Percentiles rank a stretch among this genome's conserved stretches.
Conservation (phyloP, 1,140 invertebrate species). For the Cotesia typhae region DNA sequence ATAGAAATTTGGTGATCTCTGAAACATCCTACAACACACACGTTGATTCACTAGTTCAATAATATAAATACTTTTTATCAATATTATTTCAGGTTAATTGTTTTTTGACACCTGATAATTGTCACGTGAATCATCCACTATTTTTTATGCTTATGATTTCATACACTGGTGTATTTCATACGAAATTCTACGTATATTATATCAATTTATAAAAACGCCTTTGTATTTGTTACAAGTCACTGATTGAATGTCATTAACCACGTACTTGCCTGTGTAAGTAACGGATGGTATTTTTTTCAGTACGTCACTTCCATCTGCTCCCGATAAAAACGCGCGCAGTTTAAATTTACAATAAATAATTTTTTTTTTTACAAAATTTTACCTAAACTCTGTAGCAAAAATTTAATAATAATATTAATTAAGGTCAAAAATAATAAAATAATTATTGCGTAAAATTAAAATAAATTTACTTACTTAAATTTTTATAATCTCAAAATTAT, state of each 20-base stretch:
- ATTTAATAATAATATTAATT: too few species aligned
- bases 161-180: not conserved
- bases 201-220: not conserved
- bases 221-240: not conserved
- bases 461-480: too few species aligned
- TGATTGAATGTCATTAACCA: not conserved
- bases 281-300: not conserved
- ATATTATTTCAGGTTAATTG: slow-evolving; percentile 27
- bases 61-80: slow-evolving; percentile 14
- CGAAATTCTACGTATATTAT: not conserved
- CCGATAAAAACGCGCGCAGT: too few species aligned
- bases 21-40: slow-evolving; percentile 66
- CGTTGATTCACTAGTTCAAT: not conserved
- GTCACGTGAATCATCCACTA: slow-evolving; percentile 36
- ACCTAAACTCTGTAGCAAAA: too few species aligned
- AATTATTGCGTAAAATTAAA: too few species aligned
- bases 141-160: not conserved
- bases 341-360: too few species aligned
- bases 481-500: too few species aligned
- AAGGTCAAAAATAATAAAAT: too few species aligned
- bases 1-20: slow-evolving; percentile 67
- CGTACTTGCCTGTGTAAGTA: not conserved
- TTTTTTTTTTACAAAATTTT: too few species aligned
- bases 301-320: not conserved
- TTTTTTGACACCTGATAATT: slow-evolving; percentile 36